A percentile compares a stretch with the other conserved stretches of the same genome.
These are phyloP conservation scores for Tethea ocularis DNA, from an alignment of 2,888 invertebrate species.

Conservation along the genomic window DNA sequence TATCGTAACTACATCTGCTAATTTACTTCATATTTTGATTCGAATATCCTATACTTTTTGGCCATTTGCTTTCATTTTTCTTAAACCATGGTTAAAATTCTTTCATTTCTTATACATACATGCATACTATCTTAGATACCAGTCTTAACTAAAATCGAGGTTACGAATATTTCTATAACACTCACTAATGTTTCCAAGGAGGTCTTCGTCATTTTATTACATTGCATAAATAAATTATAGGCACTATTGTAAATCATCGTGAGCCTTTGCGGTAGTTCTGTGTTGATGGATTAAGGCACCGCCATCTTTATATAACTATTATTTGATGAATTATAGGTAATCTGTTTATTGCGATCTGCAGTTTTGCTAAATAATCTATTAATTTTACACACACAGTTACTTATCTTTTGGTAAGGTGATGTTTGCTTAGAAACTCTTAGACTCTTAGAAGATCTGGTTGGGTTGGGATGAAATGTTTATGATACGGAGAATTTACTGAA, in stretches of 20 bases:
- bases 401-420: not conserved
- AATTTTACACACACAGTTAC: not conserved
- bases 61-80: not conserved
- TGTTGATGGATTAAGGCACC: slow-evolving; percentile 40
- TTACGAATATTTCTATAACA: not conserved
- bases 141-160: not conserved
- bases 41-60: not conserved
- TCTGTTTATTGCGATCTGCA: not conserved
- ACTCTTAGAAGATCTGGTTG: too few species aligned
- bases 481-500: too few species aligned
- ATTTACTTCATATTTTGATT: too few species aligned
- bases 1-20: too few species aligned
- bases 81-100: too few species aligned
- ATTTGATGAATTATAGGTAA: slow-evolving; percentile 7
- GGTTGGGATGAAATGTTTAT: too few species aligned
- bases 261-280: slow-evolving; percentile 18
- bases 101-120: not conserved
- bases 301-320: slow-evolving; percentile 31
- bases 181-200: not conserved
- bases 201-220: slow-evolving; percentile 18
- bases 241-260: slow-evolving; percentile 39
- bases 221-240: slow-evolving; percentile 46
- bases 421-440: not conserved
- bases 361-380: not conserved
- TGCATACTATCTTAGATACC: not conserved